Evolutionary conservation across 53 echinoderm and acorn worm species (phyloP).

Genomic region (Hippasteria phrygiana): DNA sequence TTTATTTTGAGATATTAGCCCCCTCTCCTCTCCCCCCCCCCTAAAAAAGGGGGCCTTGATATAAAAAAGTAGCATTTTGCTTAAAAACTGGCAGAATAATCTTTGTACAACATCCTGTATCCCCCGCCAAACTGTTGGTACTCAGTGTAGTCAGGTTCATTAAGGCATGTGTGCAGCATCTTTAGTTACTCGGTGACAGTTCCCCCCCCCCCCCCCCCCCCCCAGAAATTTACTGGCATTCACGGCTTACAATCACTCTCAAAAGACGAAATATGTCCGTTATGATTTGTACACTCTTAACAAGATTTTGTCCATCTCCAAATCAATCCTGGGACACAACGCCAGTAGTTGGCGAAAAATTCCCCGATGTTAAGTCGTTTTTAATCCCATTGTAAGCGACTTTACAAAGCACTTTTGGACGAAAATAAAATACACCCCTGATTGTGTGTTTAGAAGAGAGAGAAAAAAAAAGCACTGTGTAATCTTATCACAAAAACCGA

Average conservation of each 20-base stretch:
- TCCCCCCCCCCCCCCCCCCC: background rate
- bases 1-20: too few relatives aligned
- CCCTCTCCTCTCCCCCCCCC: too few relatives aligned
- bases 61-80: too few relatives aligned
- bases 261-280: background rate
- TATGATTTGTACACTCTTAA: background rate
- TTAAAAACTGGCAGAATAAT: too few relatives aligned
- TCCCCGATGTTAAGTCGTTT: background rate
- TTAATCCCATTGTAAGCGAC: background rate
- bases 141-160: too few relatives aligned
- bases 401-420: background rate
- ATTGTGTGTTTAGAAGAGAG: background rate
- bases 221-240: too few relatives aligned
- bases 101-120: too few relatives aligned
- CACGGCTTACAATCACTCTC: background rate
- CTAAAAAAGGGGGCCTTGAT: too few relatives aligned
- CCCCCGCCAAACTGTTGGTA: too few relatives aligned
- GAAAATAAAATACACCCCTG: background rate
- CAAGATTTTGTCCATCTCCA: background rate
- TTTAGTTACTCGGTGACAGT: background rate
- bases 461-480: background rate
- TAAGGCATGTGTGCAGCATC: too few relatives aligned
- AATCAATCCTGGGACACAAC: background rate
- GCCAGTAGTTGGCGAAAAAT: background rate
- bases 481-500: constrained; percentile 30